Evolutionary conservation across 2,888 invertebrate genomes (phyloP).

Genomic region (Iselma pallidipennis): DNA sequence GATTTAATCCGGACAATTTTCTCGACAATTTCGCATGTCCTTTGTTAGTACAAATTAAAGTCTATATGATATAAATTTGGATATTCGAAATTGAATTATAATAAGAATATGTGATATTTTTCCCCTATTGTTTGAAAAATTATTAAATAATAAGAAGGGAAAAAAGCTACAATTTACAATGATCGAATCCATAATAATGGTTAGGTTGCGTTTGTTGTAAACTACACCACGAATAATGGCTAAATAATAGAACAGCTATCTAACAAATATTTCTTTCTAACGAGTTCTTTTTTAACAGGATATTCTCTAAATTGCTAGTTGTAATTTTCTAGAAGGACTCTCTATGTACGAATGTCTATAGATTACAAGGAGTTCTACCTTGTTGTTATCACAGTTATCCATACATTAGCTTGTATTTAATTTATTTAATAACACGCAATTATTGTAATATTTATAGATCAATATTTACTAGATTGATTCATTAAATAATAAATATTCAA

Average conservation of each 20-base stretch:
- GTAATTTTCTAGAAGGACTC: not conserved
- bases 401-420: too few species aligned
- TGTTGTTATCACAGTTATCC: too few species aligned
- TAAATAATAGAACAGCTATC: conserved; percentile 17
- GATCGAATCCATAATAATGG: conserved; percentile 10
- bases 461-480: too few species aligned
- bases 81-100: conserved; percentile 5
- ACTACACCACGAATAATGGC: conserved; percentile 14
- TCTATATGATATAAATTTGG: not conserved
- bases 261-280: conserved; percentile 13
- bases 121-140: not conserved
- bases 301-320: not conserved
- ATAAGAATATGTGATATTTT: not conserved
- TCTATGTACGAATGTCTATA: too few species aligned
- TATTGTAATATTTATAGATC: too few species aligned
- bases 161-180: conserved; percentile 4
- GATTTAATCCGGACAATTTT: not conserved
- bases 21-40: too few species aligned
- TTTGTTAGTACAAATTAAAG: not conserved
- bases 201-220: conserved; percentile 16
- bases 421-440: too few species aligned
- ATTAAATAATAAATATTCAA: too few species aligned
- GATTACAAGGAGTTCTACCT: too few species aligned
- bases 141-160: not conserved
- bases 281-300: not conserved